phyloP scores from a whole-genome alignment of 2,888 invertebrate species.

The Tipula vernalis region DNA sequence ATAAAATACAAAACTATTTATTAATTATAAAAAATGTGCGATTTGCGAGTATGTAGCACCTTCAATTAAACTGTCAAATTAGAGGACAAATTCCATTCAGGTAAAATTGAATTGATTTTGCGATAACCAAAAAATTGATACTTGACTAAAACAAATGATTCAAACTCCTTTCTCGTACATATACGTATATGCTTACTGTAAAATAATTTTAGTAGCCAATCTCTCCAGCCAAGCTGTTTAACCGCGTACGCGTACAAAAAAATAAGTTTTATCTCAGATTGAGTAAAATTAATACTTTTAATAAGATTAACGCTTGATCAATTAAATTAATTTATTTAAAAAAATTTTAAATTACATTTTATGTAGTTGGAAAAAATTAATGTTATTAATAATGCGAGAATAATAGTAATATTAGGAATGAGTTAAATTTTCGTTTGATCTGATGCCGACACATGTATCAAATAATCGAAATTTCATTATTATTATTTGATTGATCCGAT shows the following conservation, averaged over 20 bases:
- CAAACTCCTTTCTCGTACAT: neutral
- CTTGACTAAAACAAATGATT: neutral
- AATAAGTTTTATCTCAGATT: neutral
- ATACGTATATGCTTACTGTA: neutral
- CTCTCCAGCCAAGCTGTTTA: neutral
- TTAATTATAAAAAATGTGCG: too few species aligned
- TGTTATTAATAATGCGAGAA: neutral
- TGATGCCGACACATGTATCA: neutral
- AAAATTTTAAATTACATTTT: neutral
- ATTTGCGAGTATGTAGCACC: neutral
- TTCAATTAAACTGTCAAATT: neutral
- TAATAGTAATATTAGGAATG: neutral
- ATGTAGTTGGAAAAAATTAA: neutral
- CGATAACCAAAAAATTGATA: neutral
- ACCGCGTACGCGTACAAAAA: neutral
- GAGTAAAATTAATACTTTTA: neutral
- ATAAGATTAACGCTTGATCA: neutral
- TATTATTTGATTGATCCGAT: neutral
- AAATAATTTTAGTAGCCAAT: neutral
- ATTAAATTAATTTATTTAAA: neutral
- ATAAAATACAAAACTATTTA: too few species aligned
- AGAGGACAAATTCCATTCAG: neutral
- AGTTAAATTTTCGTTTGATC: neutral
- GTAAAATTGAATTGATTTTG: neutral
- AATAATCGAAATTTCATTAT: neutral